Percentiles rank a stretch among this genome's conserved stretches.
Conservation (phyloP, 2,888 invertebrate species). For the Nemapogon koenigi region DNA sequence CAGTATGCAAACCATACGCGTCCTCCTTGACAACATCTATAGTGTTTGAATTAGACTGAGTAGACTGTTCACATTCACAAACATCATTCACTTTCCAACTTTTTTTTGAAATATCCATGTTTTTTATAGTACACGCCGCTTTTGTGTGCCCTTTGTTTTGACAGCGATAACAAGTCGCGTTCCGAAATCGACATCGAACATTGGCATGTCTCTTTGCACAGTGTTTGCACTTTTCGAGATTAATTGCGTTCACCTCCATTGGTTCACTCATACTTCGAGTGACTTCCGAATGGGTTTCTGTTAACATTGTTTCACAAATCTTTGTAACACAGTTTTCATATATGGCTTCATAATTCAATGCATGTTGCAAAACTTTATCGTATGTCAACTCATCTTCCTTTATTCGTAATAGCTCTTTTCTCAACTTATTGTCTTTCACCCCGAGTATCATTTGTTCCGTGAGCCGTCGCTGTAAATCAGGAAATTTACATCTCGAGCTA, state of each 20-base stretch:
- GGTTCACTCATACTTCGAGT: background rate
- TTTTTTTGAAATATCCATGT: too few relatives aligned
- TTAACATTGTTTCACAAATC: background rate
- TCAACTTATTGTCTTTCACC: background rate
- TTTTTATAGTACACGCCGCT: conserved; percentile 6
- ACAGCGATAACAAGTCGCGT: conserved; percentile 11
- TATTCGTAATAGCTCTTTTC: background rate
- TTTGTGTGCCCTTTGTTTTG: conserved; percentile 11
- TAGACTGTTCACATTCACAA: conserved; percentile 4
- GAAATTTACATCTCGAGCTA: conserved; percentile 3
- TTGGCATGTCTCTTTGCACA: conserved; percentile 8
- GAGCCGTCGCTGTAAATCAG: conserved; percentile 2
- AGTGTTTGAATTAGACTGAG: background rate
- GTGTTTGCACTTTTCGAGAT: conserved; percentile 5
- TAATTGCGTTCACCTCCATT: conserved; percentile 10
- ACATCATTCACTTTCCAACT: conserved; percentile 7
- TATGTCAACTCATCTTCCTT: background rate
- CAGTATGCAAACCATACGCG: conserved; percentile 4
- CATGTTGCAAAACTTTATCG: conserved; percentile 2
- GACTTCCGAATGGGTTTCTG: background rate
- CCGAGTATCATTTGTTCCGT: conserved; percentile 7
- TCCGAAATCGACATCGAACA: conserved; percentile 9
- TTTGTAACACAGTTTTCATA: background rate
- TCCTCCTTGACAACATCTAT: background rate
- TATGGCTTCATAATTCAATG: conserved; percentile 7